phyloP scores from a whole-genome alignment of 2,113 vertebrate species.

The Cairina moschata region DNA sequence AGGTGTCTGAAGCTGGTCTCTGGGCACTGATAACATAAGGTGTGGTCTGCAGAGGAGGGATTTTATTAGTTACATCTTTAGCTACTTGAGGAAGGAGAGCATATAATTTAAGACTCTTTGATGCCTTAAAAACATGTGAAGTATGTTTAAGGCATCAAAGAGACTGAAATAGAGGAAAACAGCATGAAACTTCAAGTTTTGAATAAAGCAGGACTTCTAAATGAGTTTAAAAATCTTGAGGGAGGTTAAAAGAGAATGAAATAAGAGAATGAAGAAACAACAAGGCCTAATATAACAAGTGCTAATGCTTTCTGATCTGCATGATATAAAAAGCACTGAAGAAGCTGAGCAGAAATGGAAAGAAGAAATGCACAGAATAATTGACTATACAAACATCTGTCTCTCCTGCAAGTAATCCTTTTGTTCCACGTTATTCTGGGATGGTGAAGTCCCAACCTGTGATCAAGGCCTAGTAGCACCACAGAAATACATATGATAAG shows the following conservation, averaged over 20 bases:
- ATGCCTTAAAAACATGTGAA: constrained; percentile 58
- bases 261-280: neutral
- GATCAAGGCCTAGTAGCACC: neutral
- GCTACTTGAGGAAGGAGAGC: constrained; percentile 52
- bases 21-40: constrained; percentile 57
- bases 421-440: neutral
- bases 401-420: neutral
- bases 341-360: neutral
- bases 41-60: constrained; percentile 58
- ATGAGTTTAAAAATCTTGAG: neutral
- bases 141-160: constrained; percentile 55
- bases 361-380: neutral
- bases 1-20: constrained; percentile 64
- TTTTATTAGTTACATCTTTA: constrained; percentile 71
- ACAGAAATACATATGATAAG: neutral
- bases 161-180: constrained; percentile 42
- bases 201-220: constrained; percentile 7
- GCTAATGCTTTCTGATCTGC: neutral
- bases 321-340: neutral
- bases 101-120: constrained; percentile 57
- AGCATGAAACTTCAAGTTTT: constrained; percentile 42
- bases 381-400: neutral
- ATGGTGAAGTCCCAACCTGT: neutral
- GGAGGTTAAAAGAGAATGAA: constrained; percentile 19
- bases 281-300: neutral